Percentiles rank a stretch among this genome's conserved stretches.
phyloP scores from a whole-genome alignment of 1,140 invertebrate genomes.

The Nixonia krombeini region DNA sequence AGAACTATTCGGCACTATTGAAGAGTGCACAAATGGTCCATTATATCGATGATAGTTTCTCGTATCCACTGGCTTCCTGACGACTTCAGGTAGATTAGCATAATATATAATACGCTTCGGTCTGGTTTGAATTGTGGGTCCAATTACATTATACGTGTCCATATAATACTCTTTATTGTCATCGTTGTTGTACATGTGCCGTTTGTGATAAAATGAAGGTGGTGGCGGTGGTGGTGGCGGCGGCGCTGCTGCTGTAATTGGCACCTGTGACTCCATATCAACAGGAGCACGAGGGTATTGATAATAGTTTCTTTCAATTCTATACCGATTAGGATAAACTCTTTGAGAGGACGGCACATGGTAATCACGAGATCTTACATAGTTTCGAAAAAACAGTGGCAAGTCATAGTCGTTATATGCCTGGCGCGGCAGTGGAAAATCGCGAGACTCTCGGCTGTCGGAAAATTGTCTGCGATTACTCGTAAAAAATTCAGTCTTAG shows the following conservation, averaged over 20 bases:
- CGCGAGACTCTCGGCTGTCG: slow-evolving; percentile 56
- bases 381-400: slow-evolving; percentile 48
- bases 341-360: slow-evolving; percentile 50
- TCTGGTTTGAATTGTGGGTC: slow-evolving; percentile 50
- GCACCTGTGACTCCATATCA: slow-evolving; percentile 8
- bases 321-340: slow-evolving; percentile 59
- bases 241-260: slow-evolving; percentile 2
- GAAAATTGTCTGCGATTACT: slow-evolving; percentile 37
- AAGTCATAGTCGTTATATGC: slow-evolving; percentile 58
- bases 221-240: slow-evolving; percentile 21
- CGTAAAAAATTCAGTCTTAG: slow-evolving; percentile 62
- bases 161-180: slow-evolving; percentile 58
- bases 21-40: slow-evolving; percentile 16
- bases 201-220: slow-evolving; percentile 58
- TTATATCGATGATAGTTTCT: slow-evolving; percentile 57
- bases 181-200: slow-evolving; percentile 50
- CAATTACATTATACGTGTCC: slow-evolving; percentile 55
- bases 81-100: slow-evolving; percentile 69
- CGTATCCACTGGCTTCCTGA: slow-evolving; percentile 63
- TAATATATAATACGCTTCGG: slow-evolving; percentile 71
- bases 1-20: slow-evolving; percentile 7
- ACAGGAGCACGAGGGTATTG: slow-evolving; percentile 29
- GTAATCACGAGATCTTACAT: slow-evolving; percentile 48
- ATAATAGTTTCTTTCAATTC: slow-evolving; percentile 45
- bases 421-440: slow-evolving; percentile 40